Conservation (phyloP, 2,113 vertebrate species). For the Puffinus mauretanicus region DNA sequence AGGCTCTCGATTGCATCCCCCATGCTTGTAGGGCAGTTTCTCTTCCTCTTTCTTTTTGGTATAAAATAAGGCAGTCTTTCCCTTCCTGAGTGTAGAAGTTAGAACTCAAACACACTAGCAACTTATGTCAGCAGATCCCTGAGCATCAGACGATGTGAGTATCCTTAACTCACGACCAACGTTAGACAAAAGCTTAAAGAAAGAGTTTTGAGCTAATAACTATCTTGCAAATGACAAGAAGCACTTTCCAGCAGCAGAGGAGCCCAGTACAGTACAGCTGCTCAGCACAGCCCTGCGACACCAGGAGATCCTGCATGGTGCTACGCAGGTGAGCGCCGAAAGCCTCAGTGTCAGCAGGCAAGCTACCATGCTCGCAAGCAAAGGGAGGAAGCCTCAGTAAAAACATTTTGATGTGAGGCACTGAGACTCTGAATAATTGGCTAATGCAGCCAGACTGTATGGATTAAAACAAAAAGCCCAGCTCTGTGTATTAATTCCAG, state of each 20-base stretch:
- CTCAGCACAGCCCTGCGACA: background rate
- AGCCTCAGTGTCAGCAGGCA: background rate
- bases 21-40: background rate
- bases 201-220: background rate
- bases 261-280: background rate
- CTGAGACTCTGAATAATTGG: background rate
- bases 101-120: background rate
- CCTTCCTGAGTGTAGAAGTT: background rate
- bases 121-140: background rate
- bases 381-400: background rate
- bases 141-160: background rate
- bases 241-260: background rate
- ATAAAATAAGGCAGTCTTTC: background rate
- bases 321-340: rapidly evolving
- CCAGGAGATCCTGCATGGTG: rapidly evolving
- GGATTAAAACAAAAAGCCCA: background rate
- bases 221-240: background rate
- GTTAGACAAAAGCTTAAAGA: background rate
- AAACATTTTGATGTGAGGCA: background rate
- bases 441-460: background rate
- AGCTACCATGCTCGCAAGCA: background rate
- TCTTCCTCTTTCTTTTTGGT: background rate
- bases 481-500: background rate
- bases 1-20: background rate
- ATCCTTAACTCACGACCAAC: background rate